These are phyloP conservation scores for Pagrus major DNA, from an alignment of 2,113 vertebrate species.

Conservation along the genomic window DNA sequence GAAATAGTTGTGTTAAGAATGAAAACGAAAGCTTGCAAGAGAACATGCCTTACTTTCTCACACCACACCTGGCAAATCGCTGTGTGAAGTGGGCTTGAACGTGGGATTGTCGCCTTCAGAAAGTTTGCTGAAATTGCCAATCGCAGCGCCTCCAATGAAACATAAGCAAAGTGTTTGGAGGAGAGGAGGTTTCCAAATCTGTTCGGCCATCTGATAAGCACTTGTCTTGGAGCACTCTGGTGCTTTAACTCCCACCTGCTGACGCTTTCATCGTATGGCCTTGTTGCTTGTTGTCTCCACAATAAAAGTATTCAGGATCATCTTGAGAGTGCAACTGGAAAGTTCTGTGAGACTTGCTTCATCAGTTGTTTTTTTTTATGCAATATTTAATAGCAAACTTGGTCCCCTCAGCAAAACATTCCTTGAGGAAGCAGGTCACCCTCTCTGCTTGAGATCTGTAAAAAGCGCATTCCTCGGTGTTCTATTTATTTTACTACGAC, in stretches of 20 bases:
- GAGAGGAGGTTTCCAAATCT: neutral
- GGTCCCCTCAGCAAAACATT: neutral
- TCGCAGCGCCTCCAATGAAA: neutral
- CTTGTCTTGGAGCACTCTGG: neutral
- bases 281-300: neutral
- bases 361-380: neutral
- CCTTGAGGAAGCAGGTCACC: neutral
- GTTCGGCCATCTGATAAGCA: neutral
- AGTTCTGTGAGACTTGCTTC: neutral
- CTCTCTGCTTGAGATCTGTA: neutral
- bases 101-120: neutral
- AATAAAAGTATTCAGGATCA: neutral
- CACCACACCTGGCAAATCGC: neutral
- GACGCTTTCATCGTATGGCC: neutral
- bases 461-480: conserved; percentile 37
- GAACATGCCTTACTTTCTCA: neutral
- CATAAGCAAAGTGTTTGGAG: neutral
- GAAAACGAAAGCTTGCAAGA: neutral
- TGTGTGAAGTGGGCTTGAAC: neutral
- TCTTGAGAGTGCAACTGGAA: neutral
- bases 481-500: conserved; percentile 35
- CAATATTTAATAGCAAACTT: conserved; percentile 20
- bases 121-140: neutral
- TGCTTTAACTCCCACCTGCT: neutral
- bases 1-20: neutral